These are phyloP conservation scores for Aporophyla nigra DNA, from an alignment of 2,888 invertebrate species.

Conservation along the genomic window DNA sequence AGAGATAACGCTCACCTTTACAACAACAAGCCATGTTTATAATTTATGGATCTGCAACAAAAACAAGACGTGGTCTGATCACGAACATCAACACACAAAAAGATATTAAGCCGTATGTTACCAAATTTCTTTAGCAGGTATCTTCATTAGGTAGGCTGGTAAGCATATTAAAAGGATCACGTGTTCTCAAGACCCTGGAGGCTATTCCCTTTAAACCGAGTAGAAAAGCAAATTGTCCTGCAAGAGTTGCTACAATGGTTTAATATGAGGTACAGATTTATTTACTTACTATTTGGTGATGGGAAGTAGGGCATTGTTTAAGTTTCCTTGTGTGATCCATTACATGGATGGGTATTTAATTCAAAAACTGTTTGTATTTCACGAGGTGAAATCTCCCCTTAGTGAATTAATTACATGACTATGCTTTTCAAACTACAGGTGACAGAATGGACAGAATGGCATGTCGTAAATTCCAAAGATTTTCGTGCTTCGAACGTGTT, in stretches of 20 bases:
- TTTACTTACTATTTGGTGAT: slow-evolving; percentile 28
- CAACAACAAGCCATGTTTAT: slow-evolving; percentile 69
- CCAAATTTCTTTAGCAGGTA: neutral
- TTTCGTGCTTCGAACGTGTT: slow-evolving; percentile 62
- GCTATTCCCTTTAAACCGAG: neutral
- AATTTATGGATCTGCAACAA: slow-evolving; percentile 37
- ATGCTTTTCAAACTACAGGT: slow-evolving; percentile 23
- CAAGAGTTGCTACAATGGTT: neutral
- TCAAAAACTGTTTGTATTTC: neutral
- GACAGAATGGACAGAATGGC: slow-evolving; percentile 51
- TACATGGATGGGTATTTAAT: neutral
- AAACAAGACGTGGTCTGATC: neutral
- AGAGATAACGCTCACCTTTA: slow-evolving; percentile 50
- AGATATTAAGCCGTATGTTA: neutral
- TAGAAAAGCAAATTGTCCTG: neutral
- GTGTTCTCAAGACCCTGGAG: neutral
- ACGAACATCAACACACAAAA: neutral
- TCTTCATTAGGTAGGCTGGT: neutral
- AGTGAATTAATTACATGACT: slow-evolving; percentile 35
- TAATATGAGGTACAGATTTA: neutral
- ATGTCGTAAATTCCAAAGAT: slow-evolving; percentile 17
- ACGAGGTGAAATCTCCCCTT: neutral
- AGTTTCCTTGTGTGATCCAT: slow-evolving; percentile 58
- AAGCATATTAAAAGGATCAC: neutral
- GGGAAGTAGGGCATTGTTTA: slow-evolving; percentile 62